Evolutionary conservation across 2,113 vertebrate genomes (phyloP).

Genomic region (Odontophorus gujanensis): DNA sequence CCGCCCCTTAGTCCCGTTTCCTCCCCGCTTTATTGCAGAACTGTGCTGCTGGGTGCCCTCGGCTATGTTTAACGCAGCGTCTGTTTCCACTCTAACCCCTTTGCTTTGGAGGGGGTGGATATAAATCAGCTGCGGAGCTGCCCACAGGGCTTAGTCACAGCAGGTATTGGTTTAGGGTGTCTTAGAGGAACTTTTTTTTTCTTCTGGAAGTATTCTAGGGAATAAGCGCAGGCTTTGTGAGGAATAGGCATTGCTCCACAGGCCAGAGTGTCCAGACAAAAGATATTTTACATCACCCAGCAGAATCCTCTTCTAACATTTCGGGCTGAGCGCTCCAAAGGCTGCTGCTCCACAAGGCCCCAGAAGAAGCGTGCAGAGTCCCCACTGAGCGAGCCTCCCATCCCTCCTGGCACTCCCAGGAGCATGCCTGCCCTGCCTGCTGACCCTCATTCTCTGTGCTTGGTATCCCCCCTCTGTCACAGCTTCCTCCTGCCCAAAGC

Average conservation of each 20-base stretch:
- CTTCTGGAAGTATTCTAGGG: constrained; percentile 62
- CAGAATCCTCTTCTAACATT: background rate
- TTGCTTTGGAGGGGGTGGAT: constrained; percentile 23
- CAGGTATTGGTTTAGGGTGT: constrained; percentile 69
- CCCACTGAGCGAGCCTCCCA: background rate
- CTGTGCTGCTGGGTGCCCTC: background rate
- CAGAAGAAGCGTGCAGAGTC: background rate
- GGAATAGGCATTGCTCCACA: background rate
- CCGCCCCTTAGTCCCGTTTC: constrained; percentile 37
- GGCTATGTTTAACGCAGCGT: constrained; percentile 13
- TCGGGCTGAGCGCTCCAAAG: background rate
- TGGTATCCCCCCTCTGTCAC: background rate
- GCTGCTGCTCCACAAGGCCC: background rate
- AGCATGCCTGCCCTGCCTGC: background rate
- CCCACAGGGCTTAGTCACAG: constrained; percentile 69
- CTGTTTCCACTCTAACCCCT: constrained; percentile 63
- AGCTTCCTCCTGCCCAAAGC: background rate
- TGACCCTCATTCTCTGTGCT: background rate
- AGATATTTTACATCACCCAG: constrained; percentile 32
- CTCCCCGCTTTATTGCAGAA: background rate
- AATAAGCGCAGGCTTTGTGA: constrained; percentile 61
- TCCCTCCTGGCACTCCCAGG: background rate
- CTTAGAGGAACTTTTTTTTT: constrained; percentile 20
- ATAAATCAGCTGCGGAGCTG: constrained; percentile 64
- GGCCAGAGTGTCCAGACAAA: constrained; percentile 15